Evolutionary conservation across 2,888 invertebrate species (phyloP).

Genomic region (Enchytraeus crypticus): DNA sequence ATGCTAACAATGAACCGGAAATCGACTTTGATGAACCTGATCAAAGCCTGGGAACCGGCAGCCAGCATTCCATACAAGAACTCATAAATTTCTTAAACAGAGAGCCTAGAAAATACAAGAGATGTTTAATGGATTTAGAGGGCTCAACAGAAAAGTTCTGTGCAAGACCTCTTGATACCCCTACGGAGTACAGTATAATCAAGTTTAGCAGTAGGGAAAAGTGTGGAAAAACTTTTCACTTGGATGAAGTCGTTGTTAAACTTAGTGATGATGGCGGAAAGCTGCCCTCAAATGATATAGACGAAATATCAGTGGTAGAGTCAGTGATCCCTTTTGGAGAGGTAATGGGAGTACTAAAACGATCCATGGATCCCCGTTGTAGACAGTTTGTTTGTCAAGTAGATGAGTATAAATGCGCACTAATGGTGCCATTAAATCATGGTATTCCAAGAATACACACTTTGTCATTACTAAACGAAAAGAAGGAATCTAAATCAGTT

Average conservation of each 20-base stretch:
- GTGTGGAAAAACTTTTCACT: constrained; percentile 15
- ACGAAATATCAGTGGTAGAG: no score
- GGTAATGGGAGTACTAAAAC: constrained; percentile 37
- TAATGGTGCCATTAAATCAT: constrained; percentile 36
- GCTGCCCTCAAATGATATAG: not conserved
- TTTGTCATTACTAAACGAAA: not conserved
- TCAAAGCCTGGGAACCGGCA: no score
- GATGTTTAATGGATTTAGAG: constrained; percentile 29
- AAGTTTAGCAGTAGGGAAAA: constrained; percentile 10
- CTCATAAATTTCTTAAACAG: constrained; percentile 22
- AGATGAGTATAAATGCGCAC: constrained; percentile 32
- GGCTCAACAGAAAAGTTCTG: not conserved
- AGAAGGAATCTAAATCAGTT: not conserved
- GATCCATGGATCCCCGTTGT: constrained; percentile 30
- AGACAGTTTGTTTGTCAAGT: constrained; percentile 38
- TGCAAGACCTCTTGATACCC: constrained; percentile 6
- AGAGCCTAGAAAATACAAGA: constrained; percentile 32
- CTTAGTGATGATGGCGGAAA: not conserved
- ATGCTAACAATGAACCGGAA: no score
- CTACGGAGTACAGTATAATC: constrained; percentile 2
- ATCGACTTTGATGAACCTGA: no score
- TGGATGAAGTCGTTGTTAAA: constrained; percentile 14
- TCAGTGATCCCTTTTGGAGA: constrained; percentile 22
- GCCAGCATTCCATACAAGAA: no score
- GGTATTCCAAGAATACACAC: constrained; percentile 28